Base-by-base conservation (phyloP, 2,888 invertebrate genomes). In the Pheosia gnoma region DNA sequence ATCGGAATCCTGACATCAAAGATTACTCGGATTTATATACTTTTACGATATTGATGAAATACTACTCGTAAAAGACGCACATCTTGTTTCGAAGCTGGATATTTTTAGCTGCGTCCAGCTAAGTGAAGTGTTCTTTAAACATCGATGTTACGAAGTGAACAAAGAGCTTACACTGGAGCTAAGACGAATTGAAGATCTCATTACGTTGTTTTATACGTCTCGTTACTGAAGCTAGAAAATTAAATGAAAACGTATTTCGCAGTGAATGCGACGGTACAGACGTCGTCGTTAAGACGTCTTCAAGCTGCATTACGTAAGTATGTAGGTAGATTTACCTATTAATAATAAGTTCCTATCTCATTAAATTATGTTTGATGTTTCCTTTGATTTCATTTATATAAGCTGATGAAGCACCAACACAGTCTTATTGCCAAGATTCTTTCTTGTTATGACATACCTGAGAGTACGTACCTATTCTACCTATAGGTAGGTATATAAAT, bases 41-140 rank as follows among this genome's bases (percentile, higher is more conserved):
- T 77, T 85, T 85, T 81, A 88, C 84, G 84, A 85, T 85, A 88
- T 85, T 82, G 85, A 87, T 86, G 81, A 82, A 83, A 84, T 75
- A 72, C 63, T 67, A 67, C 65, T 66, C 67, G 72, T 81, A 79
- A 82, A 83, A 78, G 60, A 71, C 67, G 67, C 59, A 37, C 61
- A 63, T 65, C 79, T 70, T 75, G 75, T 77, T 74, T 79, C 72
- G 63, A 76, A 71, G 66, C 25, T 25, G 25, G 63, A 57, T 72
- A 76, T 80, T 74, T 78, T 74, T 71, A 75, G 73, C 56, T 52
- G 38, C 57, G 65, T 59, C 65, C 11, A 55, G 54, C 47, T 62
- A 70, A 75, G 73, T 72, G 60, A 67, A 60, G 49, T 60, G 51
- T 55, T 61, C 59, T 66, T 60, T 37, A 62, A 61, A 61, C 58